These are phyloP conservation scores for Subanguina moxae DNA, from an alignment of 1,140 invertebrate genomes.

Conservation along the genomic window DNA sequence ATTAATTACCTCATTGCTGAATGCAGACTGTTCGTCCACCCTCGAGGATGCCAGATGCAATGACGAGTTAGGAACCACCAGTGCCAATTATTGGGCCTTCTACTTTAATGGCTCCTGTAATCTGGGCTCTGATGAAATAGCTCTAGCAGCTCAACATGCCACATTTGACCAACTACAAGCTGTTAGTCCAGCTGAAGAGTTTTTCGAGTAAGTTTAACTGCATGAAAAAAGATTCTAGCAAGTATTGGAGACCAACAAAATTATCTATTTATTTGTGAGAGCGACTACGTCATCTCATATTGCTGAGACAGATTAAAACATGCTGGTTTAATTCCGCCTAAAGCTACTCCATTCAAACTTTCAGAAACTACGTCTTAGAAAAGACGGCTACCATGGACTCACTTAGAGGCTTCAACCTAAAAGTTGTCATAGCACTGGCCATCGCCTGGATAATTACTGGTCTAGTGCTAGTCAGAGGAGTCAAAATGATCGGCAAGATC, in stretches of 20 bases:
- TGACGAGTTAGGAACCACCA: conserved; percentile 16
- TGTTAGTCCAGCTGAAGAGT: conserved; percentile 45
- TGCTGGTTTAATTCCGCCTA: neutral
- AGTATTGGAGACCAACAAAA: neutral
- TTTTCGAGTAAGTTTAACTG: conserved; percentile 36
- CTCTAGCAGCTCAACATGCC: conserved; percentile 5
- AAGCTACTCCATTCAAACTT: conserved; percentile 9
- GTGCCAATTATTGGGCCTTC: conserved; percentile 16
- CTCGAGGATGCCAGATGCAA: conserved; percentile 38
- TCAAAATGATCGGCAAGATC: conserved; percentile 47
- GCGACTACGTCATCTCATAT: too few relatives aligned
- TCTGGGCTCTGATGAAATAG: conserved; percentile 18
- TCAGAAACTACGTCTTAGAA: conserved; percentile 45
- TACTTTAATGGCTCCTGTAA: conserved; percentile 38
- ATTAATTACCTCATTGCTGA: conserved; percentile 66
- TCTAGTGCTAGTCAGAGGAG: conserved; percentile 37
- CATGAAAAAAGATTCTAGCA: neutral
- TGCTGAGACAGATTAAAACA: too few relatives aligned
- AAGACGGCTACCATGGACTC: conserved; percentile 37
- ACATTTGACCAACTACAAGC: conserved; percentile 19
- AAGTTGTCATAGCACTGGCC: conserved; percentile 34
- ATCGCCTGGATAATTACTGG: conserved; percentile 41
- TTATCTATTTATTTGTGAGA: too few relatives aligned
- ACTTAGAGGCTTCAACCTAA: conserved; percentile 42
- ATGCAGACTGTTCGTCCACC: conserved; percentile 55